Base-by-base conservation (phyloP, 2,888 invertebrate genomes). In the Tetranychus piercei region DNA sequence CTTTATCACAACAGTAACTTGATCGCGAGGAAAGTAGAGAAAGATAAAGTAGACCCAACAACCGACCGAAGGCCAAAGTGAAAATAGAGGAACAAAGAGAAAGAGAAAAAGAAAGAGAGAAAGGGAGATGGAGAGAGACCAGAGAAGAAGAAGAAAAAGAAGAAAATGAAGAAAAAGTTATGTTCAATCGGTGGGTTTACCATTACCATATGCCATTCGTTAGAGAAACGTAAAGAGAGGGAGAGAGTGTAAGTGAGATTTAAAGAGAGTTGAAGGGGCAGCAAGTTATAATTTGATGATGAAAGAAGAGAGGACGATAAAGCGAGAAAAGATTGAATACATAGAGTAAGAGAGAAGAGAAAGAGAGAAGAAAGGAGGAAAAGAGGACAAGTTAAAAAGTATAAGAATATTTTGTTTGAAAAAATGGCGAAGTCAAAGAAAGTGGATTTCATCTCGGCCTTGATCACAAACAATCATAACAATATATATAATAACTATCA, bases 331-430 rank as follows among this genome's bases (percentile, higher is more conserved):
- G 20, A 72, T n/a, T 9, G n/a, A 18, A 11, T 44, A 45, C n/a
- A 72, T 44, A 7, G 72, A 20, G 72, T n/a, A 43, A 72, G 72
- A 43, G 71, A 71, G 34, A 44, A 55, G 55, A 15, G 43, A 20
- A 43, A 44, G 72, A 71, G 44, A 72, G 71, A 43, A 23, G 18
- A 72, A 20, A 45, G 20, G 3, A 72, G n/a, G 20, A 23, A 9
- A 34, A 6, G 45, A 72, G 18, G 44, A n/a, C 43, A 34, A 71
- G 71, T 43, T 34, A 22, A n/a, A 72, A 72, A 34, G n/a, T 20
- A 69, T 11, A 11, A 20, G 22, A 69, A 69, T 15, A 23, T 23
- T 20, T 69, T 15, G 69, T 23, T 23, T 11, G 22, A 22, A 23
- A 18, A 23, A 69, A 69, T 69, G 22, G 55, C 55, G 55, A 55